These are phyloP conservation scores for Planococcus citri DNA, from an alignment of 1,140 invertebrate genomes.

Conservation along the genomic window DNA sequence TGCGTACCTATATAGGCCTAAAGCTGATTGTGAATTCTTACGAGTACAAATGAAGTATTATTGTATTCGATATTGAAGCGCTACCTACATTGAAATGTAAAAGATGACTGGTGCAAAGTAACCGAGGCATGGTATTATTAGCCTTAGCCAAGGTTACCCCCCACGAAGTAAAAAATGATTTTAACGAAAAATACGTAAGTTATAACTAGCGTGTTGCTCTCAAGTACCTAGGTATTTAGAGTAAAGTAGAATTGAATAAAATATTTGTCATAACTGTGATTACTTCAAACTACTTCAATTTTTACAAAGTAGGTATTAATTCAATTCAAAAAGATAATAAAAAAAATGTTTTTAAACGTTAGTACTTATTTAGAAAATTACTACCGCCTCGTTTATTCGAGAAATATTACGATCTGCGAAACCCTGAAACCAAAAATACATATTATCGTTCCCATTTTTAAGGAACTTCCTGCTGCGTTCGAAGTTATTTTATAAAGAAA, in stretches of 20 bases:
- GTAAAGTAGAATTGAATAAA: not conserved
- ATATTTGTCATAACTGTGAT: not conserved
- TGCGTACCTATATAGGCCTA: not conserved
- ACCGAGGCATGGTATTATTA: not conserved
- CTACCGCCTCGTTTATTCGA: constrained; percentile 15
- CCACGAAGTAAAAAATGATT: not conserved
- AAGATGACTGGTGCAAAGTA: not conserved
- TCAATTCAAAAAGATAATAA: constrained; percentile 3
- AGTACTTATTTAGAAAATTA: constrained; percentile 12
- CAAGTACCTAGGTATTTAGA: constrained; percentile 8
- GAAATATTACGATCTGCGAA: constrained; percentile 5
- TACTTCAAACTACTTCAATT: constrained; percentile 4
- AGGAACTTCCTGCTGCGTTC: not conserved
- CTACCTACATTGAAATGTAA: not conserved
- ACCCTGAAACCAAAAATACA: constrained; percentile 16
- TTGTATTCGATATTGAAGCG: not conserved
- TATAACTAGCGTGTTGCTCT: not conserved
- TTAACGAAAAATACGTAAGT: not conserved
- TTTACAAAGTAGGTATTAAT: constrained; percentile 8
- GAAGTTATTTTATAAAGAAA: not conserved
- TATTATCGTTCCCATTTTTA: constrained; percentile 11
- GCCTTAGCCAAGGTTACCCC: no score
- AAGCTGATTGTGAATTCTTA: not conserved
- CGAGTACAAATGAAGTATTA: not conserved
- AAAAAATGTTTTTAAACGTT: not conserved